Evolutionary conservation across 1,140 invertebrate species (phyloP).

Genomic region (Aricia agestis): DNA sequence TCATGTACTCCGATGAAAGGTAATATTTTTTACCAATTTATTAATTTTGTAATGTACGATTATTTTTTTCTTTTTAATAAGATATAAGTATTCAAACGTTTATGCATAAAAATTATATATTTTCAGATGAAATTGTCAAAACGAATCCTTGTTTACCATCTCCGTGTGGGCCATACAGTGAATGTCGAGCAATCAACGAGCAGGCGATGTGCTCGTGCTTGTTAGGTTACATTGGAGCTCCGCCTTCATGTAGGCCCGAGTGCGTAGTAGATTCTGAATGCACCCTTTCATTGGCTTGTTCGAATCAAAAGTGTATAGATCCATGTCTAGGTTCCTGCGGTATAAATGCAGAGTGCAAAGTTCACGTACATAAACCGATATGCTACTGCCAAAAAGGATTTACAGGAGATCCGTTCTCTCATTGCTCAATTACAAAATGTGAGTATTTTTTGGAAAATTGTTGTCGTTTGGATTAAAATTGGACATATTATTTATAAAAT

Average conservation of each 20-base stretch:
- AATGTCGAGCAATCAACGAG: slow-evolving; percentile 80
- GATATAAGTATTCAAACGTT: slow-evolving; percentile 4
- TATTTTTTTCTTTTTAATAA: slow-evolving; percentile 29
- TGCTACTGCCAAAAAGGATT: slow-evolving; percentile 79
- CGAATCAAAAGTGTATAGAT: slow-evolving; percentile 89
- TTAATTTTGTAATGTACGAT: background rate
- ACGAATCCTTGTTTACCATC: slow-evolving; percentile 77
- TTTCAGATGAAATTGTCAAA: slow-evolving; percentile 53
- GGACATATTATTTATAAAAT: background rate
- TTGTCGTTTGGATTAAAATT: background rate
- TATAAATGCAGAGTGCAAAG: slow-evolving; percentile 77
- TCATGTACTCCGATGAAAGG: slow-evolving; percentile 56
- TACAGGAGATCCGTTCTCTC: slow-evolving; percentile 79
- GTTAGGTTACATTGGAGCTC: slow-evolving; percentile 83
- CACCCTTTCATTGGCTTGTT: slow-evolving; percentile 85
- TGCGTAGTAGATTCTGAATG: slow-evolving; percentile 87
- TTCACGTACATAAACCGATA: slow-evolving; percentile 81
- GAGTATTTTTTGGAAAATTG: slow-evolving; percentile 32
- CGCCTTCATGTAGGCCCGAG: slow-evolving; percentile 84
- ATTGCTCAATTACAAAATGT: slow-evolving; percentile 47
- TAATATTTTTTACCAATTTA: slow-evolving; percentile 34
- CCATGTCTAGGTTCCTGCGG: slow-evolving; percentile 86
- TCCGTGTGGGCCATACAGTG: slow-evolving; percentile 82
- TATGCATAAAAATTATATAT: too few species aligned
- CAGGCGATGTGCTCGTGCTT: slow-evolving; percentile 83